phyloP scores from a whole-genome alignment of 2,797 vertebrate genomes.

The Euthynnus affinis region DNA sequence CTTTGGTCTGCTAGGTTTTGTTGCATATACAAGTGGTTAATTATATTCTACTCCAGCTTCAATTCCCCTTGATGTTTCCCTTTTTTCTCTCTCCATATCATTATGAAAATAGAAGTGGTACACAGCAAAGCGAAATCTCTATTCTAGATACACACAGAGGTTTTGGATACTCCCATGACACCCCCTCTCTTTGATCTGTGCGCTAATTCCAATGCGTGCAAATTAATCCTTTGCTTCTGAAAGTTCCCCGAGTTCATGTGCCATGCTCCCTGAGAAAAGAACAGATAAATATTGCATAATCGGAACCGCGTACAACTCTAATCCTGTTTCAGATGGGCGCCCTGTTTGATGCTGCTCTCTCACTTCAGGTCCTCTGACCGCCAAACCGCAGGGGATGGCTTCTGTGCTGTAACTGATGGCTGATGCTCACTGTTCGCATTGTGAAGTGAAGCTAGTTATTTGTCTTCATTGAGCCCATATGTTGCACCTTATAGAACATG shows the following conservation, averaged over 20 bases:
- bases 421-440: slow-evolving; percentile 23
- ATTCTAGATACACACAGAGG: slow-evolving; percentile 65
- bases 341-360: slow-evolving; percentile 74
- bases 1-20: slow-evolving; percentile 62
- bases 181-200: slow-evolving; percentile 80
- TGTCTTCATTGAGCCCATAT: slow-evolving; percentile 50
- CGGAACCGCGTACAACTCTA: slow-evolving; percentile 57
- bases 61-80: slow-evolving; percentile 63
- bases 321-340: slow-evolving; percentile 74
- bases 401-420: slow-evolving; percentile 32
- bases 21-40: slow-evolving; percentile 65
- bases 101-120: slow-evolving; percentile 73
- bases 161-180: slow-evolving; percentile 74
- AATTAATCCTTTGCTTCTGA: slow-evolving; percentile 81
- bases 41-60: slow-evolving; percentile 60
- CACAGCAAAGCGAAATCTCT: slow-evolving; percentile 69
- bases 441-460: slow-evolving; percentile 42
- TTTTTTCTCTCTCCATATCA: slow-evolving; percentile 45
- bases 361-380: slow-evolving; percentile 63
- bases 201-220: slow-evolving; percentile 79
- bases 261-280: slow-evolving; percentile 69
- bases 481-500: slow-evolving; percentile 27
- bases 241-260: slow-evolving; percentile 79
- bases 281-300: slow-evolving; percentile 81
- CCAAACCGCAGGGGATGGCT: slow-evolving; percentile 32